Evolutionary conservation across 2,113 vertebrate genomes (phyloP).

Genomic region (Plotosus lineatus): DNA sequence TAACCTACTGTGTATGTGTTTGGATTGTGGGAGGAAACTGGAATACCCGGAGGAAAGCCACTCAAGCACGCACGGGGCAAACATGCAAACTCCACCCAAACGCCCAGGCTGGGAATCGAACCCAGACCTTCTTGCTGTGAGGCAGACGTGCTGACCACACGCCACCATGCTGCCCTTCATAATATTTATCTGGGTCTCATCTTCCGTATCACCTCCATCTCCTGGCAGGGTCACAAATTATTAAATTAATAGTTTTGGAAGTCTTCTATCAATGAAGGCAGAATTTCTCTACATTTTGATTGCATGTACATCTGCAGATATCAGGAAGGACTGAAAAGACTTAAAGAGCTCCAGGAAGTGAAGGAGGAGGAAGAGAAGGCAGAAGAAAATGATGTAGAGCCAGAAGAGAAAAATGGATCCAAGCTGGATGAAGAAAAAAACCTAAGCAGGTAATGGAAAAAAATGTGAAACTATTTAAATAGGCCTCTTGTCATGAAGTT

Average conservation of each 20-base stretch:
- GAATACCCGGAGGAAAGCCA: no score
- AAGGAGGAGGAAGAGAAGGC: slow-evolving; percentile 58
- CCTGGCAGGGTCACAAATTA: not conserved
- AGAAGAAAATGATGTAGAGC: slow-evolving; percentile 60
- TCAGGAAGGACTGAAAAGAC: slow-evolving; percentile 71
- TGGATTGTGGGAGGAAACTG: no score
- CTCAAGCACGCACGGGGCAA: no score
- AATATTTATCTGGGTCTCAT: not conserved
- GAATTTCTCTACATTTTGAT: not conserved
- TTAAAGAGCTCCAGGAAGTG: slow-evolving; percentile 64
- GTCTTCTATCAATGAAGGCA: not conserved
- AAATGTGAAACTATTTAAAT: not conserved
- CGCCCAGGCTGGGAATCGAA: no score
- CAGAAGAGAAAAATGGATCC: slow-evolving; percentile 61
- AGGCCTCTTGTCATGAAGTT: not conserved
- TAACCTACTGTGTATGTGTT: no score
- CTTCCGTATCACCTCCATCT: not conserved
- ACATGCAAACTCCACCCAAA: no score
- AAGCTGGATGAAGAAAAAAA: slow-evolving; percentile 63
- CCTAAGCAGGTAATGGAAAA: slow-evolving; percentile 64
- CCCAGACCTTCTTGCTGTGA: no score
- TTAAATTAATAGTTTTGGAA: not conserved
- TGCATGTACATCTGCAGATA: slow-evolving; percentile 55
- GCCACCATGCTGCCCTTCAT: no score
- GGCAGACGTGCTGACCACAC: no score